Conservation (phyloP, 2,888 invertebrate species). For the Folsomia candida region DNA sequence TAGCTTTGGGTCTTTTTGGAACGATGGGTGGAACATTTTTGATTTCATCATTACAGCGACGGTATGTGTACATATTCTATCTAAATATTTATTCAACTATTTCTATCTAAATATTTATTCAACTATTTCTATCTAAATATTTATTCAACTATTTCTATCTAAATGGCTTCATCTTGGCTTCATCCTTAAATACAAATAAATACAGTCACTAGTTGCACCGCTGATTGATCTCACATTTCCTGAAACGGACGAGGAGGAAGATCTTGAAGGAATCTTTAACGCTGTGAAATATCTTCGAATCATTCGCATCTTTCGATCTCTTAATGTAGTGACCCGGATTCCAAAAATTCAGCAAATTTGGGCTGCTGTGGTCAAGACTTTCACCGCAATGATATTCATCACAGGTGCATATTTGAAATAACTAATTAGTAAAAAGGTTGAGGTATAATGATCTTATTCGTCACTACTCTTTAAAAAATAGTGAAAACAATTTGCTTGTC, state of each 20-base stretch:
- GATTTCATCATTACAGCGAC: constrained; percentile 40
- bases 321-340: constrained; percentile 47
- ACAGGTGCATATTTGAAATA: too few species aligned
- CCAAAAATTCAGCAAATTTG: constrained; percentile 47
- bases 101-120: background rate
- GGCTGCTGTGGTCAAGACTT: constrained; percentile 46
- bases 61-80: constrained; percentile 15
- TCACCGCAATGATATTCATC: constrained; percentile 44
- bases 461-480: too few species aligned
- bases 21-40: constrained; percentile 45
- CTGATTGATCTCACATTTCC: constrained; percentile 34
- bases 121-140: constrained; percentile 1
- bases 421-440: too few species aligned
- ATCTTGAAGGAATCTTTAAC: constrained; percentile 18
- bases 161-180: too few species aligned
- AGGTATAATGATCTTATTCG: too few species aligned
- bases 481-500: too few species aligned
- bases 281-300: constrained; percentile 47
- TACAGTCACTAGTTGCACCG: constrained; percentile 32
- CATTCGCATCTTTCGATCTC: constrained; percentile 43
- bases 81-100: background rate
- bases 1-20: constrained; percentile 44
- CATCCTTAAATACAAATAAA: background rate
- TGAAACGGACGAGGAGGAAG: constrained; percentile 33
- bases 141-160: background rate